phyloP scores from a whole-genome alignment of 2,113 vertebrate genomes.

The Crotalus tigris region DNA sequence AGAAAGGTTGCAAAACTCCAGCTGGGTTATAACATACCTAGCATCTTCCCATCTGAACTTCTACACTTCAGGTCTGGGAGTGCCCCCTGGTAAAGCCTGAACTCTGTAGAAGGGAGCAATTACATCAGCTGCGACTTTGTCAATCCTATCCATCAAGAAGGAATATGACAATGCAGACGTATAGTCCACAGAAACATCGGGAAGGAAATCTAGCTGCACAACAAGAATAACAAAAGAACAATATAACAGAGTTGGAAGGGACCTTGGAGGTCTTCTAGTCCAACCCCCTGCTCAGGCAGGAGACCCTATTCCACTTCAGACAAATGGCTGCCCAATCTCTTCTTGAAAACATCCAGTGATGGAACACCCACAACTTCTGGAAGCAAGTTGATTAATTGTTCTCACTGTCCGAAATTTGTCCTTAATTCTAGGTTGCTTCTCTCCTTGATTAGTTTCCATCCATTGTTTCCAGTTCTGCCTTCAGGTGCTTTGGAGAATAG shows the following conservation, averaged over 20 bases:
- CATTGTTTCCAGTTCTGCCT: neutral
- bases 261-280: neutral
- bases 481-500: neutral
- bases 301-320: neutral
- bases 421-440: neutral
- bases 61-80: neutral
- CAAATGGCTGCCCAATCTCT: neutral
- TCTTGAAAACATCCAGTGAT: neutral
- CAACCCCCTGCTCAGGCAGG: neutral
- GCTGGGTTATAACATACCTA: neutral
- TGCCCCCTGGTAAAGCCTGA: neutral
- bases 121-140: neutral
- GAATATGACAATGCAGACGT: no score
- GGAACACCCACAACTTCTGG: neutral
- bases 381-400: neutral
- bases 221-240: neutral
- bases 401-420: neutral
- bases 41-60: neutral
- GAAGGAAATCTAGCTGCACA: neutral
- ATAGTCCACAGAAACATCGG: no score
- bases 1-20: neutral
- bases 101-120: neutral
- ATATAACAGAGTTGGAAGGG: neutral
- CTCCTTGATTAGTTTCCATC: neutral
- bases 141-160: neutral